Evolutionary conservation across 2,797 vertebrate genomes (phyloP).

Genomic region (Poecilia picta): DNA sequence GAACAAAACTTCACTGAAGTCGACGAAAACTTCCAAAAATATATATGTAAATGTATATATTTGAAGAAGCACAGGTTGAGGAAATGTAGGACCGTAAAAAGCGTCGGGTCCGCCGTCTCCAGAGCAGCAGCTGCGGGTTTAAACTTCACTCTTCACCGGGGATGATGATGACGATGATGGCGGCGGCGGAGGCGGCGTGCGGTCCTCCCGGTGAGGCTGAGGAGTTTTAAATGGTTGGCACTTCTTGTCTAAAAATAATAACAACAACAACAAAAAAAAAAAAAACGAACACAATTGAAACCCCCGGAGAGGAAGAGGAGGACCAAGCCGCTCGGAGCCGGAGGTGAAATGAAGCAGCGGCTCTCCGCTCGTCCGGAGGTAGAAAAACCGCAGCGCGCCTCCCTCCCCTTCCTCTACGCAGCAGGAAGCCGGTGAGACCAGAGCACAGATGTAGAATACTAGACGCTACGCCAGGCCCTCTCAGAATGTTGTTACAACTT

Average conservation of each 20-base stretch:
- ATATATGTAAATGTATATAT: neutral
- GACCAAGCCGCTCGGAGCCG: slow-evolving; percentile 50
- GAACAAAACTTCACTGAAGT: slow-evolving; percentile 62
- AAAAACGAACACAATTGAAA: neutral
- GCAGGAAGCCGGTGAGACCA: slow-evolving; percentile 67
- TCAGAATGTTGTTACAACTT: no score
- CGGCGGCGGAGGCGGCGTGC: neutral
- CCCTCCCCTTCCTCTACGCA: slow-evolving; percentile 60
- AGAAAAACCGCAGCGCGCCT: slow-evolving; percentile 39
- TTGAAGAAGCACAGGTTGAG: neutral
- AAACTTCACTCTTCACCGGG: slow-evolving; percentile 51
- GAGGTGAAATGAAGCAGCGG: slow-evolving; percentile 57
- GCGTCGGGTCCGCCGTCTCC: slow-evolving; percentile 20
- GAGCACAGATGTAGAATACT: neutral
- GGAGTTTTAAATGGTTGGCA: slow-evolving; percentile 40
- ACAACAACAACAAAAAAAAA: no score
- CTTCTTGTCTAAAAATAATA: slow-evolving; percentile 17
- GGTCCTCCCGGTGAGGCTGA: slow-evolving; percentile 23
- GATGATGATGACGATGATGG: neutral
- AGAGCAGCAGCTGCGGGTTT: slow-evolving; percentile 32
- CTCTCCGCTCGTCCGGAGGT: slow-evolving; percentile 37
- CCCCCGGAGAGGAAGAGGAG: neutral
- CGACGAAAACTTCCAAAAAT: slow-evolving; percentile 20
- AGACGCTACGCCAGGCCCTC: neutral
- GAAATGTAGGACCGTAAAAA: slow-evolving; percentile 7